Evolutionary conservation across 2,797 vertebrate genomes (phyloP).

Genomic region (Zenarchopterus dispar): DNA sequence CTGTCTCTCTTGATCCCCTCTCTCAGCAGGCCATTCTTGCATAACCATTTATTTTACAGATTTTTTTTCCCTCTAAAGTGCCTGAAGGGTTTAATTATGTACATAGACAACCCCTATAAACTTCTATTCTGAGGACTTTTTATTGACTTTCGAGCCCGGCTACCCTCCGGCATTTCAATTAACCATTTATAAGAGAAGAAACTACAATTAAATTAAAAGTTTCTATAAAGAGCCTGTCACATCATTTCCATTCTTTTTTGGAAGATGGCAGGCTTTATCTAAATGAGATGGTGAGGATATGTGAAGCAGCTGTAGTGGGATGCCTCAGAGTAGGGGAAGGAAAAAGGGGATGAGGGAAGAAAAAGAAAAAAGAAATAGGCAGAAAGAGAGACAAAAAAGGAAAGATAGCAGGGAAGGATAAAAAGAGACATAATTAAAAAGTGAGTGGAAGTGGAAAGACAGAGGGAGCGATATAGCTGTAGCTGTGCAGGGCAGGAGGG

Average conservation of each 20-base stretch:
- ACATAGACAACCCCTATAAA: constrained; percentile 98
- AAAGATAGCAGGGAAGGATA: constrained; percentile 4
- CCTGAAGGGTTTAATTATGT: constrained; percentile 99
- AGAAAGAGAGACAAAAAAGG: constrained; percentile 23
- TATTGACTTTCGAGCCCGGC: constrained; percentile 93
- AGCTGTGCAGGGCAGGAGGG: constrained; percentile 48
- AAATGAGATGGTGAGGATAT: constrained; percentile 85
- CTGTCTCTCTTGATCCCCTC: constrained; percentile 78
- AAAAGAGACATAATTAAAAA: constrained; percentile 54
- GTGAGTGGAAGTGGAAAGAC: constrained; percentile 50
- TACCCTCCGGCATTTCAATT: constrained; percentile 97
- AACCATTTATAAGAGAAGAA: constrained; percentile 94
- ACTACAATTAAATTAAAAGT: constrained; percentile 92
- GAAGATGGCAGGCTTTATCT: constrained; percentile 81
- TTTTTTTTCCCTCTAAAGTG: constrained; percentile 82
- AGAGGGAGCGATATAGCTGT: constrained; percentile 41
- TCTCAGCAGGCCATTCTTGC: constrained; percentile 93
- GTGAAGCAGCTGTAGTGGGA: constrained; percentile 76
- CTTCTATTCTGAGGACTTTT: constrained; percentile 95
- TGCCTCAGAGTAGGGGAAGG: constrained; percentile 29
- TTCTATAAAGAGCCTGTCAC: constrained; percentile 90
- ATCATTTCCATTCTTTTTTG: constrained; percentile 80
- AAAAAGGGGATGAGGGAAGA: constrained; percentile 16
- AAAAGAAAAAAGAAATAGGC: not conserved
- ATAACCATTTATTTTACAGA: constrained; percentile 96